Base-by-base conservation (phyloP, 2,797 vertebrate species). In the Pseudocheirus occidentalis region DNA sequence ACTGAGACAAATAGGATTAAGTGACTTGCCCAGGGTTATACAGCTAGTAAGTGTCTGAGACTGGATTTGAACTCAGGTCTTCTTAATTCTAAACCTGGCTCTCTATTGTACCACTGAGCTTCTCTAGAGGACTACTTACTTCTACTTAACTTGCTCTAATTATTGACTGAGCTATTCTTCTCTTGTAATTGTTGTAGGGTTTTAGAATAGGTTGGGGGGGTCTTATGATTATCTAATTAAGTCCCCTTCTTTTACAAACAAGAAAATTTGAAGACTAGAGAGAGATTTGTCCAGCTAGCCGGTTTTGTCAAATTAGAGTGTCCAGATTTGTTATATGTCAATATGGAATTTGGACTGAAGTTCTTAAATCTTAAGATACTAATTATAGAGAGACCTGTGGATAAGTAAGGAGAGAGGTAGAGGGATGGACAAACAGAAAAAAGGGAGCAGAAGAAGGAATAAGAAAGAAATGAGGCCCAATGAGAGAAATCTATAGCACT, bases 91-190 rank as follows among this genome's bases (percentile, higher is more conserved):
- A 40, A n/a, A 18, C 11, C 66, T 40, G n/a, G 62, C n/a, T 73
- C 14, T n/a, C 11, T 40, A 58, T 29, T 0, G 3, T 90, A 54
- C 55, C n/a, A 73, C 66, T 95, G 46, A 62, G 54, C 93, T 50
- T 50, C 29, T 50, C 91, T 55, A 40, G 52, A 92, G 31, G 89
- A 31, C 40, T 4, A 54, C 93, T 96, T 96, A 21, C 95, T 93
- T 91, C 95, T 58, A 73, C 40, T 92, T 11, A 54, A 90, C 24
- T 92, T 94, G 4, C 58, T 96, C 91, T 91, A 27, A n/a, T 62
- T 94, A 95, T 90, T 95, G 92, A 52, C 11, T 31, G 96, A 31
- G 59, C 5, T 10, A n/a, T 24, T 90, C 66, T 87, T 87, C 9
- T 27, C 21, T 50, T 87, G 9, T 87, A 94, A n/a, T 46, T 58